Conservation (phyloP, 2,113 vertebrate species). For the Microtus montanus region DNA sequence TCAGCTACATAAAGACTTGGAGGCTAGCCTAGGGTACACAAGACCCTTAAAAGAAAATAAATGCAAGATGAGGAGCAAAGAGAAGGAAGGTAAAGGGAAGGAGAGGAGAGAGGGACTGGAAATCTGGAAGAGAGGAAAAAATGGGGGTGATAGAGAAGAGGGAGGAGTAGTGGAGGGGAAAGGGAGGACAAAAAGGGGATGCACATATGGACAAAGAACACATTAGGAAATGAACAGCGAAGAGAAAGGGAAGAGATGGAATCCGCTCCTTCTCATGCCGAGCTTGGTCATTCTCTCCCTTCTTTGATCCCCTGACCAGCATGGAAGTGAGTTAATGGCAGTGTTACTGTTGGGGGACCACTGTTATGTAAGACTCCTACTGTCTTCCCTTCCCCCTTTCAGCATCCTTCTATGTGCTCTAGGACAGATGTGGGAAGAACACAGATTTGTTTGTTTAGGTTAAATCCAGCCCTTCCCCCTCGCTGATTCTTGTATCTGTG, state of each 20-base stretch:
- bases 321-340: not conserved
- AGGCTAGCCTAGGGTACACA: not conserved
- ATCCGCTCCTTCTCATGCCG: not conserved
- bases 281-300: no score
- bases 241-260: no score
- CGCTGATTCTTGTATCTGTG: not conserved
- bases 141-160: not conserved
- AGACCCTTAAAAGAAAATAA: not conserved
- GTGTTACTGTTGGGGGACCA: no score
- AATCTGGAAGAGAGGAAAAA: not conserved
- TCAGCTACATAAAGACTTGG: no score
- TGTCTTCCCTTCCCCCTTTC: rapidly evolving
- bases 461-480: not conserved
- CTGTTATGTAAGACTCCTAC: not conserved
- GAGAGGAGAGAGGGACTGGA: not conserved
- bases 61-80: rapidly evolving
- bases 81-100: not conserved
- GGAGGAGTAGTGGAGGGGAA: not conserved
- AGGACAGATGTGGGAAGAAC: not conserved
- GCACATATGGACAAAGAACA: not conserved
- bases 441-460: not conserved
- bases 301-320: no score
- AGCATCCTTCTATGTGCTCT: not conserved
- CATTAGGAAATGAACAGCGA: not conserved
- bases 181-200: not conserved